A percentile compares a stretch with the other conserved stretches of the same genome.
These are phyloP conservation scores for Albula goreensis DNA, from an alignment of 2,113 vertebrate genomes.

Conservation along the genomic window DNA sequence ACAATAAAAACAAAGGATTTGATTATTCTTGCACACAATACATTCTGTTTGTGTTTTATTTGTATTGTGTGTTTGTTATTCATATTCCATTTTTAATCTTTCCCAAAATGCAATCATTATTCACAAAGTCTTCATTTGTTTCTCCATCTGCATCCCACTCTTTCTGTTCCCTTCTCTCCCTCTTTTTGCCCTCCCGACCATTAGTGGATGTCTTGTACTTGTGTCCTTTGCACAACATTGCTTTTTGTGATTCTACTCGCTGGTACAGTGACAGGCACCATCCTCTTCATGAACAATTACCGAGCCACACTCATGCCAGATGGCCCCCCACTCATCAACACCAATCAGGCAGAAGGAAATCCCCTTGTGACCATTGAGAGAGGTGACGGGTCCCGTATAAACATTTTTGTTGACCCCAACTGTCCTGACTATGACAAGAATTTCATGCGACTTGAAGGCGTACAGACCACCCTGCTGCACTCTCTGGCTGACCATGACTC, in stretches of 20 bases:
- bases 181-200: not conserved
- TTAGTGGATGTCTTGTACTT: constrained; percentile 72
- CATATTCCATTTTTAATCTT: too few relatives aligned
- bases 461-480: constrained; percentile 78
- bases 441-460: constrained; percentile 78
- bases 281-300: constrained; percentile 78
- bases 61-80: too few relatives aligned
- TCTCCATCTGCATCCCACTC: not conserved
- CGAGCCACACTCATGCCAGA: constrained; percentile 60
- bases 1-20: too few relatives aligned
- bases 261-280: constrained; percentile 67
- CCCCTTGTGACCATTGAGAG: constrained; percentile 87
- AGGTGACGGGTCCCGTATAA: constrained; percentile 82
- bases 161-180: not conserved
- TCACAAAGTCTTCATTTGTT: too few relatives aligned
- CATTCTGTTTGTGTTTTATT: too few relatives aligned
- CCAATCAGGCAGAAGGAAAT: constrained; percentile 78
- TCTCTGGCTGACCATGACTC: constrained; percentile 70
- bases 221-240: constrained; percentile 69
- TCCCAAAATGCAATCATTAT: too few relatives aligned
- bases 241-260: constrained; percentile 79
- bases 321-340: constrained; percentile 78
- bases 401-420: constrained; percentile 90
- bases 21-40: too few relatives aligned
- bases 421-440: constrained; percentile 77